Percentiles rank a stretch among this genome's conserved stretches.
Conservation (phyloP, 1,140 invertebrate species). For the Myzus persicae region DNA sequence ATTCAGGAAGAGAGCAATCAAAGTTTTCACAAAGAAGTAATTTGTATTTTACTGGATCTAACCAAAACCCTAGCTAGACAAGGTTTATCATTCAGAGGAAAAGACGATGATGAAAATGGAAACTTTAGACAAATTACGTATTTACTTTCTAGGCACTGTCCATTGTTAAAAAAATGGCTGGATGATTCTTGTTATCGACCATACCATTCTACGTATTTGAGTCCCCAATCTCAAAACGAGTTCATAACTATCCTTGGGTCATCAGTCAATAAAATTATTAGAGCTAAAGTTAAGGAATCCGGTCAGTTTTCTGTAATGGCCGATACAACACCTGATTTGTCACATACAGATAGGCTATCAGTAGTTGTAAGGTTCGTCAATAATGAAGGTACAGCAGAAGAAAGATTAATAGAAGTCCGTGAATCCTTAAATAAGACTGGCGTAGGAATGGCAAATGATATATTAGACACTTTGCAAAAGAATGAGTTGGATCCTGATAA, state of each 20-base stretch:
- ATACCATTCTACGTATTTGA: conserved; percentile 41
- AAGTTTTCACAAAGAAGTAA: conserved; percentile 38
- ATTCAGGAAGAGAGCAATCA: conserved; percentile 15
- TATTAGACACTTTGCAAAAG: conserved; percentile 24
- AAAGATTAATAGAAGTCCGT: conserved; percentile 1
- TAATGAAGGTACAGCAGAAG: neutral
- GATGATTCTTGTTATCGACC: neutral
- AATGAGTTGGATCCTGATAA: neutral
- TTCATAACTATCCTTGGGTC: neutral
- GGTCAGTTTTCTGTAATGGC: conserved; percentile 36
- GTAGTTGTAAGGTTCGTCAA: conserved; percentile 49
- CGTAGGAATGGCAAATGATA: conserved; percentile 7
- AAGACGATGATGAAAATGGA: conserved; percentile 12
- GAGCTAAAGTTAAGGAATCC: neutral
- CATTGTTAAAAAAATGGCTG: conserved; percentile 51
- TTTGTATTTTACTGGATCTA: conserved; percentile 25
- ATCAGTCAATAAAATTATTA: conserved; percentile 23
- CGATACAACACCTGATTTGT: conserved; percentile 52
- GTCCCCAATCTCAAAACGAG: conserved; percentile 50
- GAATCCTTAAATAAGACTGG: conserved; percentile 28
- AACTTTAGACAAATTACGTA: conserved; percentile 50
- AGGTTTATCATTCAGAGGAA: conserved; percentile 42
- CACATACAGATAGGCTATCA: conserved; percentile 32
- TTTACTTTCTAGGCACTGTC: conserved; percentile 41
- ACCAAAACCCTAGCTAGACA: conserved; percentile 1